Evolutionary conservation across 2,113 vertebrate species (phyloP), one percentile per base, ranked within the genome.

Genomic region (Ophthalmolycus amberensis): DNA sequence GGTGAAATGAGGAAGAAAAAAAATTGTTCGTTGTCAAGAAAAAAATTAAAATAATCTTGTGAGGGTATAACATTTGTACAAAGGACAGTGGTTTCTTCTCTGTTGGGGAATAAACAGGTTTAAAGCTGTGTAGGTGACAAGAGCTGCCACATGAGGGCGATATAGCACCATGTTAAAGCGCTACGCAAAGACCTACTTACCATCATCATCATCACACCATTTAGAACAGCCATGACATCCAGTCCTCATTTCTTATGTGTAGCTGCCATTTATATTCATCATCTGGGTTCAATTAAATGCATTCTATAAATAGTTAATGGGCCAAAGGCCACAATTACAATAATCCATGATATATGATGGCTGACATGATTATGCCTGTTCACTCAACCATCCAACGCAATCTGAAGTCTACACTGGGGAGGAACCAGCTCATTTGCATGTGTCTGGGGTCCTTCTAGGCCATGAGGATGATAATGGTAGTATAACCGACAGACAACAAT

Each of bases 61-160:
- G 22, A 54, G 6, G 8, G 6, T 2, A 65, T 25, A 62, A 11
- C 5, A n/a, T 5, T 62, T 32, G 40, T n/a, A 0, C 27, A 59
- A 40, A 38, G 40, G 4, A 2, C 6, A 46, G 1, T 18, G 0
- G 14, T 32, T 65, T 69, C 14, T n/a, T 37, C 42, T 1, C 12
- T 50, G 3, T 29, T n/a, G 10, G 42, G 6, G 56, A 79, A 27
- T 6, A 15, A 50, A 27, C 3, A 4, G 9, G 48, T 58, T 10
- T 32, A 18, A 3, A 46, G 37, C 14, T 11, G 11, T 11, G 60
- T 34, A 65, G 52, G 3, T 67, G 11, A 7, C 32, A 37, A 40
- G 50, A 27, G 8, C 37, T 11, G 62, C 79, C 93, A 94, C 88
- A 87, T 3, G 92, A 62, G 90, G 93, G 93, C 54, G 70, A 84